Base-by-base conservation (phyloP, 2,797 vertebrate genomes). In the Anguilla marmorata region DNA sequence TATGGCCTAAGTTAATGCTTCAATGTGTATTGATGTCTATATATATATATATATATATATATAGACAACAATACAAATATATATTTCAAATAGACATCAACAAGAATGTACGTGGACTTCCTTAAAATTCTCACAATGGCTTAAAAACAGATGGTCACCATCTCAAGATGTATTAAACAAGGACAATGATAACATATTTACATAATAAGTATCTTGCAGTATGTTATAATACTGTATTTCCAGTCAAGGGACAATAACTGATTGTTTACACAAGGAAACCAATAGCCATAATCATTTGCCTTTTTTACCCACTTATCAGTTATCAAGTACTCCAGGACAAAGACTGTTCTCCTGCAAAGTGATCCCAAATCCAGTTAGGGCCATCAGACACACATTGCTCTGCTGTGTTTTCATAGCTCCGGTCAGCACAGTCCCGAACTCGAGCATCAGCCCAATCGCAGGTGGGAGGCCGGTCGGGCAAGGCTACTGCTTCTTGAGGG, bases 401-500 rank as follows among this genome's bases (percentile, higher is more conserved):
- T 58, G 76, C 30, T 58, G 33, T 41, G 4, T 66, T 41, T 45
- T 82, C 21, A 52, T 82, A 3, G 41, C 60, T 66, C 86, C 89
- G 91, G 90, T 90, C 88, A 86, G 90, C 76, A 45, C 87, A 9
- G 24, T 50, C 79, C 45, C 8, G 45, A 27, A 50, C 76, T 80
- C 19, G 4, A 69, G 33, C 7, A 2, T 76, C 33, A 41, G 30
- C 30, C 24, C 8, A 2, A 41, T 21, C 33, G 76, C 33, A 7
- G 41, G 33, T 3, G 3, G 37, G 45, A 82, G 45, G 45, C 37
- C 3, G 7, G 45, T 50, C 21, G 21, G 2, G n/a, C 79, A 12
- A 21, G 24, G 37, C 66, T 93, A 95, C 89, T 95, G 97, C 93
- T 94, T 97, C 92, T 97, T 98, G 91, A 94, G 94, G 0, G 97